Evolutionary conservation across 2,888 invertebrate genomes (phyloP), one percentile per base, ranked within the genome.

Genomic region (Argynnis bischoffii): DNA sequence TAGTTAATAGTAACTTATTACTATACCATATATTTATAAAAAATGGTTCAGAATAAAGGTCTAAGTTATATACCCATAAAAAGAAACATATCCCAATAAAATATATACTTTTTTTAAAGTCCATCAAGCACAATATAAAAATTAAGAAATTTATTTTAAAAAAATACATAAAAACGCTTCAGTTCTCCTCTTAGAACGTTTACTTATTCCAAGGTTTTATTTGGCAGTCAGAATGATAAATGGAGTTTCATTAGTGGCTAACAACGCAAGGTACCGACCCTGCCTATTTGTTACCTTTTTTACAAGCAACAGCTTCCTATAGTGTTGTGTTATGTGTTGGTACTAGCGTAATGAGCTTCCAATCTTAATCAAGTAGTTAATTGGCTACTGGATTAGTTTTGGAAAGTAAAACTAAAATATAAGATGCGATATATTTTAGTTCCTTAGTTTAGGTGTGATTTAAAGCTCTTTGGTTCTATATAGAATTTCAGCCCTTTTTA

Each of bases 141-240:
- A 26, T 4, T 26, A 26, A 26, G 26, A 21, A 2, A 57, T 48
- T 5, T 8, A 46, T 54, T 13, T 55, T 15, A 16, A 0, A 55
- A n/a, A 6, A 13, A 53, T 6, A 50, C 4, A 50, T 8, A 14
- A 53, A 18, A 63, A 46, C 11, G n/a, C 6, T 46, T 26, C 15
- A 54, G 55, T 48, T 3, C 15, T 16, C 2, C 3, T n/a, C 71
- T 77, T 72, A 69, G 57, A 68, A 74, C 78, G 68, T 68, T 41
- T 64, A 71, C 77, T 78, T 77, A 78, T 77, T 77, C 79, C 77
- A 80, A 81, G 82, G 83, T 84, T 87, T 88, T 87, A 89, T 89
- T 90, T 88, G 87, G 87, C 88, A 85, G 83, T 81, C 80, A 79
- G 82, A 84, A 88, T 90, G 89, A 90, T 88, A 89, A 90, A 90